A percentile compares a stretch with the other conserved stretches of the same genome.
Conservation (phyloP, 2,888 invertebrate genomes). For the Psylliodes chrysocephalus region DNA sequence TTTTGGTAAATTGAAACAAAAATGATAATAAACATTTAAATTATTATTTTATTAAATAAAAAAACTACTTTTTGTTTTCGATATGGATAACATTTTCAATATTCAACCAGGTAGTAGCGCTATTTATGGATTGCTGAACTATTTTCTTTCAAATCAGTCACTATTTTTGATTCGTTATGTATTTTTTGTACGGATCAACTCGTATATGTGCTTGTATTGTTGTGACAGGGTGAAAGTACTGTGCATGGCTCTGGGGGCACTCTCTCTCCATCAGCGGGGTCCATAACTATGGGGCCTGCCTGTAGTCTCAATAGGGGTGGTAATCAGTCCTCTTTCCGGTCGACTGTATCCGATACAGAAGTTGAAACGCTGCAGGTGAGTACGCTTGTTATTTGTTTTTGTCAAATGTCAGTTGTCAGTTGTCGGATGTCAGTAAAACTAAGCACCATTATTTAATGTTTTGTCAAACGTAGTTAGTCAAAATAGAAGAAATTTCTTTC, state of each 20-base stretch:
- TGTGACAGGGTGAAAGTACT: conserved; percentile 69
- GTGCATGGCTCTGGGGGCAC: conserved; percentile 73
- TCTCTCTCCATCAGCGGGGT: conserved; percentile 75
- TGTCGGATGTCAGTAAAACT: no score
- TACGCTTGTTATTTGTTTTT: conserved; percentile 46
- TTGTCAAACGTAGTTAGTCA: no score
- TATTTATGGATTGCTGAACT: conserved; percentile 10
- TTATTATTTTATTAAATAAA: no score
- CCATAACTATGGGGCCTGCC: conserved; percentile 81
- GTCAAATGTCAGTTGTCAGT: no score
- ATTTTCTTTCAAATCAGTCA: not conserved
- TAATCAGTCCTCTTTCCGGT: conserved; percentile 81
- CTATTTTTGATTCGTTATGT: conserved; percentile 17
- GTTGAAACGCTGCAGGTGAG: conserved; percentile 89
- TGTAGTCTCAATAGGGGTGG: conserved; percentile 78
- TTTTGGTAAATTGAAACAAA: no score
- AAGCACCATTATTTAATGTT: no score
- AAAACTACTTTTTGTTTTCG: no score
- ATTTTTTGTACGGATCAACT: conserved; percentile 35
- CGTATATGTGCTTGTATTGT: conserved; percentile 59
- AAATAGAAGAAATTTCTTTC: no score
- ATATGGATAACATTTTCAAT: no score
- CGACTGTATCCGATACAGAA: conserved; percentile 94
- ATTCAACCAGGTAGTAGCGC: not conserved
- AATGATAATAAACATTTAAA: no score